These are phyloP conservation scores for Labeo rohita DNA, from an alignment of 2,113 vertebrate species.

Conservation along the genomic window DNA sequence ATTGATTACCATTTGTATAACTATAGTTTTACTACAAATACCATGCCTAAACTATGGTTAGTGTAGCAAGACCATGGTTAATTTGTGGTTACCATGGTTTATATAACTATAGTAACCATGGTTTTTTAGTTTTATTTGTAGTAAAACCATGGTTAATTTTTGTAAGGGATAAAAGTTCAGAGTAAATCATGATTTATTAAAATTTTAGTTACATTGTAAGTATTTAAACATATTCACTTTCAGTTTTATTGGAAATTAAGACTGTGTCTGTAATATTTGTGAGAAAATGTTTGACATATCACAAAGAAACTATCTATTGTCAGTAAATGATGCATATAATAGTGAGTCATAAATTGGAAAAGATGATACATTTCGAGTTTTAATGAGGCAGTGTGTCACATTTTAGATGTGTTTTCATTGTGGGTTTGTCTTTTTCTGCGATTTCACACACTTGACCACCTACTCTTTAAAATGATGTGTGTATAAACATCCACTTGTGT, in stretches of 20 bases:
- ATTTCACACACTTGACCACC: constrained; percentile 17
- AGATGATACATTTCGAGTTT: not conserved
- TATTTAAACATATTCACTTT: not conserved
- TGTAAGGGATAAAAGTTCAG: no score
- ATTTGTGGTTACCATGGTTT: no score
- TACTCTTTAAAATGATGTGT: constrained; percentile 35
- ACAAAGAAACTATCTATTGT: constrained; percentile 3
- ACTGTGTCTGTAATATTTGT: not conserved
- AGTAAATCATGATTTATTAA: not conserved
- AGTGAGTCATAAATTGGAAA: not conserved
- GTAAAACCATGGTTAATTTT: no score
- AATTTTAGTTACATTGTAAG: not conserved
- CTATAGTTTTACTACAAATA: no score
- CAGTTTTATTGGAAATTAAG: not conserved
- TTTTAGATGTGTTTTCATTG: not conserved
- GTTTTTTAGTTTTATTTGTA: no score
- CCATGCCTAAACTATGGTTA: no score
- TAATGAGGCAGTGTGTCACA: not conserved
- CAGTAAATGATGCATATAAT: constrained; percentile 11
- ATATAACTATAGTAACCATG: no score
- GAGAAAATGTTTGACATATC: not conserved
- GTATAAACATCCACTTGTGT: constrained; percentile 28
- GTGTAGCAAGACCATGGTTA: no score
- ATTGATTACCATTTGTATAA: no score
- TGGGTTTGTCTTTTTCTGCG: constrained; percentile 31